Evolutionary conservation across 1,140 invertebrate species (phyloP).

Genomic region (Scaptodrosophila lebanonensis): DNA sequence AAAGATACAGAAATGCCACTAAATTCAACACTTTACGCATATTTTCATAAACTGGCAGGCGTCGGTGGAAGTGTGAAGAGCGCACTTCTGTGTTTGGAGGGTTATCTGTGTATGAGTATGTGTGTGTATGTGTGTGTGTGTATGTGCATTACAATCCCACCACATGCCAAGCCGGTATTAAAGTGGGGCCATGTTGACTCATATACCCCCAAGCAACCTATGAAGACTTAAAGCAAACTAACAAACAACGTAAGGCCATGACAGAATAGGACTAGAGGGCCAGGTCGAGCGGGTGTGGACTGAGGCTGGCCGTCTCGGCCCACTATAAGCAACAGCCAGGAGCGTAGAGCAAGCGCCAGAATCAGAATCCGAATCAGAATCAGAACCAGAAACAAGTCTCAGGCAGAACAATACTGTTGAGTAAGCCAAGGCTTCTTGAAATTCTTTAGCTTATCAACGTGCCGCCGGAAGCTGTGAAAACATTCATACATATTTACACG

Average conservation of each 20-base stretch:
- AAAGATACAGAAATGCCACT: conserved; percentile 50
- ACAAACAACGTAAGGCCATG: conserved; percentile 37
- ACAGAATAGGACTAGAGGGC: conserved; percentile 5
- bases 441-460: conserved; percentile 68
- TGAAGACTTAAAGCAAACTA: conserved; percentile 65
- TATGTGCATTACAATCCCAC: conserved; percentile 45
- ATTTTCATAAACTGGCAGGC: conserved; percentile 35
- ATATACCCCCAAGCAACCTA: conserved; percentile 39
- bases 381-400: not conserved
- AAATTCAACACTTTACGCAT: conserved; percentile 49
- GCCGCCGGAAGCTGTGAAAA: conserved; percentile 66
- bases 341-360: not conserved
- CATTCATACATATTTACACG: conserved; percentile 71
- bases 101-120: no score
- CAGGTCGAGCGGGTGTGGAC: not conserved
- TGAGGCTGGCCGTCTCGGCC: conserved; percentile 6
- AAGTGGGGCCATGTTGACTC: conserved; percentile 13
- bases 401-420: conserved; percentile 23
- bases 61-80: no score
- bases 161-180: conserved; percentile 44
- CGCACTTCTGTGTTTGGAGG: no score
- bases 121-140: conserved; percentile 3
- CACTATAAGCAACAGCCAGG: not conserved
- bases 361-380: not conserved
- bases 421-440: conserved; percentile 55